Base-by-base conservation (phyloP, 2,888 invertebrate species). In the Conus canariensis region DNA sequence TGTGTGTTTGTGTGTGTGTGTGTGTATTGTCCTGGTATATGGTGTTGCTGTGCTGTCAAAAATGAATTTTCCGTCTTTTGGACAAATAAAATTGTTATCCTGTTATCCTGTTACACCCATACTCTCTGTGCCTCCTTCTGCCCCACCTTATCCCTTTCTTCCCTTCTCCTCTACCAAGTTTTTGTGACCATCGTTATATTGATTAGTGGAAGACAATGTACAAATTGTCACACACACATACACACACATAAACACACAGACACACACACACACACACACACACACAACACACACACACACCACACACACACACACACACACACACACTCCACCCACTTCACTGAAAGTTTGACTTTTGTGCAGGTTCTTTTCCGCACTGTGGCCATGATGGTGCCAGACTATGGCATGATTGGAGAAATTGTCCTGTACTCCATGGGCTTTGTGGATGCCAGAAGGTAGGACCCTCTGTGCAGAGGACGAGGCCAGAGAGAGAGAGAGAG, bases 301-400 rank as follows among this genome's bases (percentile, higher is more conserved):
- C 0, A 0, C 45, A 3, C 14, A 45, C 77, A 70, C 70, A 70
- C 8, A 70, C 22, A 22, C 22, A 70, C 70, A 70, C 8, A 22
- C 22, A 70, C 22, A 64, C 64, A 64, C 12, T 9, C 12, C 0
- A 0, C 45, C 12, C 14, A 45, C 77, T 30, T 80, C 12, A 30
- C 45, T 30, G 45, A 80, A 3, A 30, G 22, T 30, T 16, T 80
- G 30, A 10, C 82, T n/a, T 14, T 16, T 87, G 92, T 91, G 19
- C 91, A 96, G 96, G 98, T 96, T 67, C 93, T 96, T 91, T 96
- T 96, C 94, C 93, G 96, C 88, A 96, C 96, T 58, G 96, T 96
- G 77, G 96, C 96, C 90, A 96, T 96, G 96, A 96, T 96, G 96
- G 96, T 96, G 30, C 96, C 96, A 14, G 96, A 96, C 92, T 96